Evolutionary conservation across 2,888 invertebrate genomes (phyloP).

Genomic region (Drosophila flavopinicola): DNA sequence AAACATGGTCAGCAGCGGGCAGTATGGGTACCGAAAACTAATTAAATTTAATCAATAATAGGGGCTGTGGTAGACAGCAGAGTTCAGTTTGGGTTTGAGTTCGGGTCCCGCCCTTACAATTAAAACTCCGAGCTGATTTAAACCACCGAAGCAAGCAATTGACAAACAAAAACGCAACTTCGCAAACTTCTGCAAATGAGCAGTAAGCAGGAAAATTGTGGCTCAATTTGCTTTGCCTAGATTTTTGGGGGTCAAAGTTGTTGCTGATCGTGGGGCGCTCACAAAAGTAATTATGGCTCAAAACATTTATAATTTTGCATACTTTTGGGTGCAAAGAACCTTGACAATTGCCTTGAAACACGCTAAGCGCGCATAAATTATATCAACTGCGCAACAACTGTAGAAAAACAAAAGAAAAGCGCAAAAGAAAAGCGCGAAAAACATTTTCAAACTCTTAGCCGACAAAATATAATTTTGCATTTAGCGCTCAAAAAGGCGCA

Average conservation of each 20-base stretch:
- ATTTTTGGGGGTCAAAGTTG: slow-evolving; percentile 31
- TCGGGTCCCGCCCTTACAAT: slow-evolving; percentile 51
- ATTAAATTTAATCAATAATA: slow-evolving; percentile 75
- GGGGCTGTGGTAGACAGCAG: slow-evolving; percentile 28
- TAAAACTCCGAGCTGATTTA: slow-evolving; percentile 36
- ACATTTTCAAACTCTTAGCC: slow-evolving; percentile 34
- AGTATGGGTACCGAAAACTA: slow-evolving; percentile 55
- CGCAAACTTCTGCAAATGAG: slow-evolving; percentile 23
- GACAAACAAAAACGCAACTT: slow-evolving; percentile 45
- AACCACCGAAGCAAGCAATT: slow-evolving; percentile 21
- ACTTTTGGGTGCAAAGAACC: slow-evolving; percentile 58
- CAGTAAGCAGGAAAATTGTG: slow-evolving; percentile 34
- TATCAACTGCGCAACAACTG: slow-evolving; percentile 26
- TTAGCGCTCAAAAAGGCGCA: slow-evolving; percentile 55
- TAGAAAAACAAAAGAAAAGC: slow-evolving; percentile 10
- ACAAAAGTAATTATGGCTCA: slow-evolving; percentile 73
- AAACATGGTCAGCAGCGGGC: slow-evolving; percentile 37
- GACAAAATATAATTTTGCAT: slow-evolving; percentile 62
- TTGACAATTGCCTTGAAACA: slow-evolving; percentile 82
- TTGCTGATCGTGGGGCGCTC: slow-evolving; percentile 5
- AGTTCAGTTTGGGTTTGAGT: background rate
- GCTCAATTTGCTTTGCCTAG: slow-evolving; percentile 24
- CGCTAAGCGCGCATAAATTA: slow-evolving; percentile 82
- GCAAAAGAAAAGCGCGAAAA: slow-evolving; percentile 32
- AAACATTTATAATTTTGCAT: slow-evolving; percentile 63